A percentile compares a stretch with the other conserved stretches of the same genome.
Conservation (phyloP, 2,888 invertebrate genomes). For the Phragmatobia fuliginosa region DNA sequence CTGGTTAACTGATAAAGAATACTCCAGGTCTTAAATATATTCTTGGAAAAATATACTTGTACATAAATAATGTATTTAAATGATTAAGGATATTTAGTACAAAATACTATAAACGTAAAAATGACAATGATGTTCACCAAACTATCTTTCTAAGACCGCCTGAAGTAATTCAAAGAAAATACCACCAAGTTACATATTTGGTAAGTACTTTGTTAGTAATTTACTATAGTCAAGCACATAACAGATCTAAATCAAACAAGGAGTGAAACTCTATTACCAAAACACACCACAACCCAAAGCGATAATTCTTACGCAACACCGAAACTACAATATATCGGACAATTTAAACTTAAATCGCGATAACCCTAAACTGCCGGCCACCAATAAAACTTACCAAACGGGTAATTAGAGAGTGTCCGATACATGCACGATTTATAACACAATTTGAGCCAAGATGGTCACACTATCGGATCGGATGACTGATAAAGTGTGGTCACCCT, state of each 20-base stretch:
- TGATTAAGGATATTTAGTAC: too few relatives aligned
- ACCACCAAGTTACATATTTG: background rate
- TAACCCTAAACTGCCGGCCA: slow-evolving; percentile 74
- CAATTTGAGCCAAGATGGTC: slow-evolving; percentile 56
- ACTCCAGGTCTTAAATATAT: background rate
- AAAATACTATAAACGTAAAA: too few relatives aligned
- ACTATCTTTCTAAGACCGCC: background rate
- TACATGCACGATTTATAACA: slow-evolving; percentile 72
- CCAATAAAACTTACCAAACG: slow-evolving; percentile 81
- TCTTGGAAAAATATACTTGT: too few relatives aligned
- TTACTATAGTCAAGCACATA: slow-evolving; percentile 15
- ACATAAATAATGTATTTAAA: too few relatives aligned
- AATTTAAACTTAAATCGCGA: slow-evolving; percentile 76
- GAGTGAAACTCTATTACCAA: slow-evolving; percentile 44
- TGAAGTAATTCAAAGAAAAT: background rate
- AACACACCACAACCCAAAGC: slow-evolving; percentile 51
- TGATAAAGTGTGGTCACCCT: slow-evolving; percentile 80
- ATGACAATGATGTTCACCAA: too few relatives aligned
- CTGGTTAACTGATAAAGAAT: background rate
- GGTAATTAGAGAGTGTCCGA: slow-evolving; percentile 81
- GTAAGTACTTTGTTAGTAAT: background rate
- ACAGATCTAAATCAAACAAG: slow-evolving; percentile 26
- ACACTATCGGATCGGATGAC: slow-evolving; percentile 76
- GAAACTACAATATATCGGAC: slow-evolving; percentile 72
- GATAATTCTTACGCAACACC: slow-evolving; percentile 64